Evolutionary conservation across 2,797 vertebrate species (phyloP).

Genomic region (Oreochromis grahami): DNA sequence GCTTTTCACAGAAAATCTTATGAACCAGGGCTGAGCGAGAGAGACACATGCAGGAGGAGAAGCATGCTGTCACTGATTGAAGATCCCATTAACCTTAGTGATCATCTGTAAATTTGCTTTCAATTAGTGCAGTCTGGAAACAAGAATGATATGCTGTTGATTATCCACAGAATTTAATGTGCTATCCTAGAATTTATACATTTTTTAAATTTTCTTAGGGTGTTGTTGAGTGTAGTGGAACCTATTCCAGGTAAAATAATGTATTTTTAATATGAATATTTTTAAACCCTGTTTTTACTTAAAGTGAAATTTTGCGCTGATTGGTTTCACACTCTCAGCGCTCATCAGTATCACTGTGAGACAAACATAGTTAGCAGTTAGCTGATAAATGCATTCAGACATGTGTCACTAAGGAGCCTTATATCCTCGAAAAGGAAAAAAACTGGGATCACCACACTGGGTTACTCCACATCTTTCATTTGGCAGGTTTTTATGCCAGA

Average conservation of each 20-base stretch:
- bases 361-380: not conserved
- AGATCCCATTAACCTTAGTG: not conserved
- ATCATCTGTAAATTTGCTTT: not conserved
- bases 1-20: not conserved
- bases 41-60: not conserved
- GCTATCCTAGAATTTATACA: not conserved
- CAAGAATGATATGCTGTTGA: not conserved
- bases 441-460: rapidly evolving
- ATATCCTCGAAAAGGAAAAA: not conserved
- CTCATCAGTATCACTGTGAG: not conserved
- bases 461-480: not conserved
- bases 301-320: not conserved
- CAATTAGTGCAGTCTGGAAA: not conserved
- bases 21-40: not conserved
- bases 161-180: not conserved
- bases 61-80: not conserved
- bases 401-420: not conserved
- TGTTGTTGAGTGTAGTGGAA: not conserved
- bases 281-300: not conserved
- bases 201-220: not conserved
- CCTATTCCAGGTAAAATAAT: not conserved
- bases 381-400: not conserved
- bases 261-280: not conserved
- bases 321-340: not conserved
- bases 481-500: not conserved